Evolutionary conservation across 2,113 vertebrate genomes (phyloP), one percentile per base, ranked within the genome.

Genomic region (Ornithorhynchus anatinus): DNA sequence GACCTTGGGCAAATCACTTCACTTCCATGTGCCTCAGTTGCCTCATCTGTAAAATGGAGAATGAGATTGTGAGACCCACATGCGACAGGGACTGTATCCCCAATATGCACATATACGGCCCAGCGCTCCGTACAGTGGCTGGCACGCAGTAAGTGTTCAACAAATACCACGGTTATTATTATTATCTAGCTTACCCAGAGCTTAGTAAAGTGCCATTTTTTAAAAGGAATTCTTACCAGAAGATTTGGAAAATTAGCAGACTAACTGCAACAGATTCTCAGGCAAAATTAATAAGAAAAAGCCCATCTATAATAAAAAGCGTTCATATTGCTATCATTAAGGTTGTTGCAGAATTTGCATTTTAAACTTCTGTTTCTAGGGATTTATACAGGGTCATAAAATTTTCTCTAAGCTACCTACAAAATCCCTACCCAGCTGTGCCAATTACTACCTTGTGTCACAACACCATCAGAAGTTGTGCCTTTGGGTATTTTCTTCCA

Each of bases 281-380:
- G n/a, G 11, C 19, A 10, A 17, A 22, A 54, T 42, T 43, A 17
- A 40, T 48, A 25, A 33, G 16, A 80, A 61, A 61, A 59, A 11
- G 0, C 0, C 58, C 51, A 48, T 37, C 56, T 19, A 53, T 59
- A 2, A 56, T 33, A 51, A 84, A 50, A 17, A 42, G 13, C 20
- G 62, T 13, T 53, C 33, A 66, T 23, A 58, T 22, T 5, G 5
- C 4, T 48, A 5, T 57, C 67, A 42, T 31, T 77, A 61, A 57
- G 7, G 14, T 39, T 72, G 12, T 71, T n/a, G 19, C 40, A 66
- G 6, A 22, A 59, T 53, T 77, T 44, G 3, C n/a, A 29, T 43
- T 72, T 60, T 57, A 69, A 74, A 76, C 44, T 69, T 58, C 56
- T 57, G 0, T 77, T 79, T 37, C 15, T 27, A 68, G 39, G 17